Evolutionary conservation across 1,140 invertebrate genomes (phyloP).

Genomic region (Zaprionus vittiger): DNA sequence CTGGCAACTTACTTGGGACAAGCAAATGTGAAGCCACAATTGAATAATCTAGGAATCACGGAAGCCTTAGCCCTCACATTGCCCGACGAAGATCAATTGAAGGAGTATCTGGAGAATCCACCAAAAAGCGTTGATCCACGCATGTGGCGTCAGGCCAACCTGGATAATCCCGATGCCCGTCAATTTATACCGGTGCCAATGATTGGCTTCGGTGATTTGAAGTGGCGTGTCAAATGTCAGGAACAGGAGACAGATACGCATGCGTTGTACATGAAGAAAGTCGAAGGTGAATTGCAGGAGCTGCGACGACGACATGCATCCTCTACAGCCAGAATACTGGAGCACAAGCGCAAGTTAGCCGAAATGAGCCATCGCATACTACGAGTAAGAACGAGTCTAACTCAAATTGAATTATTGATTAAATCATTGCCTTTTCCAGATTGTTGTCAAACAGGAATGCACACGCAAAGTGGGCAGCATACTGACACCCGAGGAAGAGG

Average conservation of each 20-base stretch:
- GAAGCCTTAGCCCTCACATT: slow-evolving; percentile 87
- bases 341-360: slow-evolving; percentile 90
- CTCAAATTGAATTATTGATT: not conserved
- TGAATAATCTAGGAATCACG: slow-evolving; percentile 88
- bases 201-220: slow-evolving; percentile 92
- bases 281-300: slow-evolving; percentile 90
- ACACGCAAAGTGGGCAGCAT: slow-evolving; percentile 93
- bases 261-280: slow-evolving; percentile 89
- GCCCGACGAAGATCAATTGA: slow-evolving; percentile 90
- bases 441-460: slow-evolving; percentile 94
- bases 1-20: slow-evolving; percentile 89
- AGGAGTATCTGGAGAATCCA: slow-evolving; percentile 95
- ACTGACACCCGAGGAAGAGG: slow-evolving; percentile 95
- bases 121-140: slow-evolving; percentile 91
- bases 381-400: slow-evolving; percentile 85
- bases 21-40: slow-evolving; percentile 88
- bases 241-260: slow-evolving; percentile 93
- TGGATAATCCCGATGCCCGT: slow-evolving; percentile 95
- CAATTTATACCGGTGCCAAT: slow-evolving; percentile 96
- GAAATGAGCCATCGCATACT: slow-evolving; percentile 92
- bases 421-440: slow-evolving; percentile 84
- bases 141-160: slow-evolving; percentile 95
- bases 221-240: slow-evolving; percentile 92
- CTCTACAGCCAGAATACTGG: slow-evolving; percentile 89
- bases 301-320: slow-evolving; percentile 90